These are phyloP conservation scores for Galeruca laticollis DNA, from an alignment of 2,888 invertebrate genomes.

Conservation along the genomic window DNA sequence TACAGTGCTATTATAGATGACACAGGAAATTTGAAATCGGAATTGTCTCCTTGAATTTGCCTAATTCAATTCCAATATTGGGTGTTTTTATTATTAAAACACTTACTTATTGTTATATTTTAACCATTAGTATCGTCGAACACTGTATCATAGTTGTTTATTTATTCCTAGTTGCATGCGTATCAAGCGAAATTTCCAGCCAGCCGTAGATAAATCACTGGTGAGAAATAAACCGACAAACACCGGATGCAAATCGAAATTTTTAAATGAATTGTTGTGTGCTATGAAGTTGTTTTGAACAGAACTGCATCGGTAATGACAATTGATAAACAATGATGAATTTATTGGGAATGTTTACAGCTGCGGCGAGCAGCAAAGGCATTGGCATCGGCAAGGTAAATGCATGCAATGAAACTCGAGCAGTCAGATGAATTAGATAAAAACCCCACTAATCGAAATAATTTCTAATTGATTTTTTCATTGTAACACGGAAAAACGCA, in stretches of 20 bases:
- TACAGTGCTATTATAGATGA: no score
- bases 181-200: neutral
- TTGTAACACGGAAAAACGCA: slow-evolving; percentile 37
- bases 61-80: no score
- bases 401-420: slow-evolving; percentile 35
- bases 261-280: slow-evolving; percentile 30
- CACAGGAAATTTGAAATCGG: no score
- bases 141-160: neutral
- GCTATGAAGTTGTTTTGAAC: slow-evolving; percentile 13
- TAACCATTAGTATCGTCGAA: no score
- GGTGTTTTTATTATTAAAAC: no score
- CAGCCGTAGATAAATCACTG: slow-evolving; percentile 1
- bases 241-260: slow-evolving; percentile 12
- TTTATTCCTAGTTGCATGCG: neutral
- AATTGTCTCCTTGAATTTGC: no score
- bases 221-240: neutral
- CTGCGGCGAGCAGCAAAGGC: slow-evolving; percentile 9
- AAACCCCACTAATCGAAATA: slow-evolving; percentile 41
- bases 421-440: slow-evolving; percentile 40
- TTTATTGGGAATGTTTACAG: slow-evolving; percentile 36
- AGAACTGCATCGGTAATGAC: slow-evolving; percentile 14
- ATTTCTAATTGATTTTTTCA: slow-evolving; percentile 42
- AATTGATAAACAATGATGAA: slow-evolving; percentile 25
- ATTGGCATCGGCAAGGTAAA: slow-evolving; percentile 4
- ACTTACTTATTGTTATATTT: no score